These are phyloP conservation scores for Oreohelix idahoensis DNA, from an alignment of 1,140 invertebrate species.

Conservation along the genomic window DNA sequence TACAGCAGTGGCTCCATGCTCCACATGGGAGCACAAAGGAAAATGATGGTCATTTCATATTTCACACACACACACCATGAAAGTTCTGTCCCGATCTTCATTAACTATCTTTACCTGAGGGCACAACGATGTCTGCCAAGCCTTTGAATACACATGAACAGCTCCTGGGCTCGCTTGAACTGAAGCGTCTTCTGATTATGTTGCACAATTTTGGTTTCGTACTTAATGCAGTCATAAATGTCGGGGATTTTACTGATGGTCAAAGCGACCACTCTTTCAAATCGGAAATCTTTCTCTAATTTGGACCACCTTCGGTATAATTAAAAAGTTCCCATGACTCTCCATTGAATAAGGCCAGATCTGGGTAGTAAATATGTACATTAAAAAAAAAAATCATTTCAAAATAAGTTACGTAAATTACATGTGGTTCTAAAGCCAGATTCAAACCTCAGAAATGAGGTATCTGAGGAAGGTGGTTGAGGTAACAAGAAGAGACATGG, in stretches of 20 bases:
- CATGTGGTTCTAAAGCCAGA: no score
- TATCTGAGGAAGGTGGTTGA: no score
- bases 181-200: constrained; percentile 97
- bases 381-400: no score
- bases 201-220: constrained; percentile 91
- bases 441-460: no score
- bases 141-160: constrained; percentile 96
- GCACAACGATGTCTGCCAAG: constrained; percentile 97
- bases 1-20: no score
- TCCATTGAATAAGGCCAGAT: constrained; percentile 88
- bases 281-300: constrained; percentile 98
- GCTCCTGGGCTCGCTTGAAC: constrained; percentile 93
- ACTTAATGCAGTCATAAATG: constrained; percentile 99
- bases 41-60: no score
- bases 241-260: constrained; percentile 99
- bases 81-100: no score
- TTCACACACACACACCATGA: no score
- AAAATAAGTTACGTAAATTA: no score
- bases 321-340: constrained; percentile 99
- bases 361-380: constrained; percentile 62
- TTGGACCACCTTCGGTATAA: constrained; percentile 98
- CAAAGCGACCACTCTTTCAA: constrained; percentile 92
- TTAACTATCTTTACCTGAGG: constrained; percentile 82
- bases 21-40: no score
- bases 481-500: no score